Evolutionary conservation across 2,797 vertebrate species (phyloP).

Genomic region (Artibeus jamaicensis): DNA sequence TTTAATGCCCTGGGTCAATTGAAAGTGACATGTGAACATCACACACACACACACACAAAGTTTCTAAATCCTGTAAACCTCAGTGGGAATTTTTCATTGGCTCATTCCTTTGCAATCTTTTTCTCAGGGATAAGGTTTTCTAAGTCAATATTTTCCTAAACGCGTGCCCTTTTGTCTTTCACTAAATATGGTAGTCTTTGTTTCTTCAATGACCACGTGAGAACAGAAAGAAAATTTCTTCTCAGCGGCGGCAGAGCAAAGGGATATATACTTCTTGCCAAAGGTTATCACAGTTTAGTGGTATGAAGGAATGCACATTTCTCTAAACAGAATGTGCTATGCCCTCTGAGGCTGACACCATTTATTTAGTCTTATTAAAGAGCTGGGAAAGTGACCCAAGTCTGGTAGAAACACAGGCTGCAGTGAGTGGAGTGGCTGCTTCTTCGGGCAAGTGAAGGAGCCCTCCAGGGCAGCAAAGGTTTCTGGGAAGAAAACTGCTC

Average conservation of each 20-base stretch:
- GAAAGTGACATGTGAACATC: conserved; percentile 55
- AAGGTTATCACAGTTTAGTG: conserved; percentile 56
- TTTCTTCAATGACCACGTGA: conserved; percentile 48
- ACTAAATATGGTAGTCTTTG: conserved; percentile 69
- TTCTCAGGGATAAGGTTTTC: conserved; percentile 70
- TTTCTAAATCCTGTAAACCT: conserved; percentile 50
- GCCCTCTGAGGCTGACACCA: background rate
- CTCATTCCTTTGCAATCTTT: background rate
- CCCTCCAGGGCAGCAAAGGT: background rate
- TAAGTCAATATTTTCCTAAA: conserved; percentile 70
- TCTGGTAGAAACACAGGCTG: background rate
- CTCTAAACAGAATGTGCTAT: conserved; percentile 13
- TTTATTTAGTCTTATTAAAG: conserved; percentile 22
- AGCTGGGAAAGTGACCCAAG: background rate
- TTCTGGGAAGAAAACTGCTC: background rate
- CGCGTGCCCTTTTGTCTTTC: conserved; percentile 50
- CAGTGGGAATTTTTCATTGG: conserved; percentile 42
- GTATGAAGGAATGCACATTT: conserved; percentile 12
- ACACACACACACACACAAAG: background rate
- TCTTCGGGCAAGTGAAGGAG: too few species aligned
- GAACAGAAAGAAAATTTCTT: conserved; percentile 65
- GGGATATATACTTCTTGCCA: conserved; percentile 31
- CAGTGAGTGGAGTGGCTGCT: background rate
- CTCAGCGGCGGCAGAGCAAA: conserved; percentile 43
- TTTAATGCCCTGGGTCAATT: conserved; percentile 43